Conservation (phyloP, 2,113 vertebrate species). For the Perca schrenkii region DNA sequence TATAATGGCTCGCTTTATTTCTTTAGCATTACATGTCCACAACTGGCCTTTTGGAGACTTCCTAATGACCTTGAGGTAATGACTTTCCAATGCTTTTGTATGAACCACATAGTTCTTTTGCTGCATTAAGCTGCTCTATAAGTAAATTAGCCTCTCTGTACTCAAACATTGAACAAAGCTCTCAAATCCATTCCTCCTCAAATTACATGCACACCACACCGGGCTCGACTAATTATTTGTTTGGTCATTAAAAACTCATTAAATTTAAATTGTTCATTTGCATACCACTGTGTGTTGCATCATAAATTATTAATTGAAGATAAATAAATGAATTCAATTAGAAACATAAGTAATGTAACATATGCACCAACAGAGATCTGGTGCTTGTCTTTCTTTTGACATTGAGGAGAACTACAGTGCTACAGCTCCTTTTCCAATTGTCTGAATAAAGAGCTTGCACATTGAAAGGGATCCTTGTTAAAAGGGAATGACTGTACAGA, state of each 20-base stretch:
- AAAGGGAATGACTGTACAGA: conserved; percentile 24
- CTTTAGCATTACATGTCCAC: conserved; percentile 67
- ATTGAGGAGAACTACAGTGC: conserved; percentile 68
- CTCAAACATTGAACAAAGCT: conserved; percentile 82
- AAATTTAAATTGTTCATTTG: conserved; percentile 89
- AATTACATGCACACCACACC: conserved; percentile 85
- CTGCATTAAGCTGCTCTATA: conserved; percentile 64
- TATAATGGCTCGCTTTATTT: conserved; percentile 73
- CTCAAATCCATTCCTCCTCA: conserved; percentile 81
- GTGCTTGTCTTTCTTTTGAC: conserved; percentile 81
- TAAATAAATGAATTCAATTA: conserved; percentile 89
- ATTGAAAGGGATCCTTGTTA: conserved; percentile 41
- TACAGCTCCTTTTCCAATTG: conserved; percentile 23
- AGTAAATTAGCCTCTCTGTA: conserved; percentile 77
- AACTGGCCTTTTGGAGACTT: conserved; percentile 65
- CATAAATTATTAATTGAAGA: conserved; percentile 88
- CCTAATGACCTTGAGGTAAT: conserved; percentile 79
- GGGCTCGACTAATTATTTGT: conserved; percentile 86
- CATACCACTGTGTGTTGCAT: conserved; percentile 86
- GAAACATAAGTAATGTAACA: conserved; percentile 84
- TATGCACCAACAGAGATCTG: conserved; percentile 80
- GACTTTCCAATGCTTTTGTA: conserved; percentile 69
- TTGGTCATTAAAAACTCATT: conserved; percentile 90
- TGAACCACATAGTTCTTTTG: conserved; percentile 47
- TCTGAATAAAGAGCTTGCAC: conserved; percentile 36